Evolutionary conservation across 1,140 invertebrate genomes (phyloP), one percentile per base, ranked within the genome.

Genomic region (Drosophila rufa): DNA sequence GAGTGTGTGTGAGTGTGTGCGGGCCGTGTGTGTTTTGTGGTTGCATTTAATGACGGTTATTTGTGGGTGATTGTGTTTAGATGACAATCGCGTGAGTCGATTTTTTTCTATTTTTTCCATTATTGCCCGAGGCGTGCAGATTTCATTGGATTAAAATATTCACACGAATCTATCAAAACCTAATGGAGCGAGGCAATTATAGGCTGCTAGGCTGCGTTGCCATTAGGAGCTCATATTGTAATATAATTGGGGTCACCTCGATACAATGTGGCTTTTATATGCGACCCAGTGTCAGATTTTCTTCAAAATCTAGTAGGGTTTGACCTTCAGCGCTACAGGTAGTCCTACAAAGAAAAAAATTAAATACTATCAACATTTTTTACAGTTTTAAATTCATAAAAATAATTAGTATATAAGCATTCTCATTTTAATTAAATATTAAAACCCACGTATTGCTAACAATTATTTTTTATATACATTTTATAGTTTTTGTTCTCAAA

Each of bases 31-130:
- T 56, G 53, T 56, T 56, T 56, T 79, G 51, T 84, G 68, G 65
- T 50, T 80, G 64, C 66, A 73, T 80, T 89, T 89, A 89, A 90
- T 89, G 80, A 90, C 68, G 66, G 84, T 71, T 89, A 87, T 87
- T 87, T 89, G 73, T 71, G 70, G 58, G 70, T 69, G 81, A 80
- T 79, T 87, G 75, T 69, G 46, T 62, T 69, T 53, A 56, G 65
- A 60, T 79, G 71, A 70, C 75, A 69, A 62, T 50, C 64, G 76
- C 75, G 66, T 69, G 75, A 79, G 75, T 42, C 51, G 57, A 40
- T 77, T 47, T 65, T 25, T 46, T 22, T 30, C 15, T 17, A 11
- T 30, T 25, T 15, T 50, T 36, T 7, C 15, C 14, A 19, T 4
- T 38, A 22, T 25, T 56, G 22, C 22, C 4, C 22, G 45, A 14